Base-by-base conservation (phyloP, 2,888 invertebrate species). In the Bellardia pandia region DNA sequence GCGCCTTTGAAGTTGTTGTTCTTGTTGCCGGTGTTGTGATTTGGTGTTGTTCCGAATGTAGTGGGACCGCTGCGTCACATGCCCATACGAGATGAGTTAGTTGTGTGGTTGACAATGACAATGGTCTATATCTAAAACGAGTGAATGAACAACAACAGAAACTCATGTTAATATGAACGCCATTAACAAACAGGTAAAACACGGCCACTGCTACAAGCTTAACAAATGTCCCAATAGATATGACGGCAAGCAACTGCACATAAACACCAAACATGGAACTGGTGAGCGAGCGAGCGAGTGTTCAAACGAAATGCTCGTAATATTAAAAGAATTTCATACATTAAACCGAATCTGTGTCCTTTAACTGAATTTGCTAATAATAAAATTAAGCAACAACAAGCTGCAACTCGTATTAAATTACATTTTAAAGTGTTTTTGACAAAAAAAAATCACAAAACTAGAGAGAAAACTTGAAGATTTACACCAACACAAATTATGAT, bases 151-250 rank as follows among this genome's bases (percentile, higher is more conserved):
- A 90, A 89, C 90, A 90, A 90, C 90, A 90, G 83, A 89, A 90
- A 90, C 86, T 89, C 90, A 90, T 91, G 91, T 91, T 90, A 86
- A 88, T 89, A 88, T 89, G 89, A 89, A 89, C 89, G 90, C 89
- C 89, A 88, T 90, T 89, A 89, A 88, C 51, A 81, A 85, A 80
- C 85, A 88, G 88, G 88, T 89, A 88, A 80, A 88, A 89, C 88
- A 89, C 86, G 75, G 85, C 86, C 84, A 85, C 88, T 86, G 88
- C 88, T 76, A 82, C 79, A 80, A 71, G 53, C 69, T 64, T 11
- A 81, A 87, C 84, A 84, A 87, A 87, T 85, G 78, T 81, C 56
- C 62, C 77, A 48, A 83, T 58, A 79, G 78, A 78, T 86, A 79
- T 66, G 69, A 56, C 9, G 7, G 33, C 9, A 58, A 66, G 51